Percentiles rank a stretch among this genome's conserved stretches.
These are phyloP conservation scores for Ganaspis brasiliensis DNA, from an alignment of 2,888 invertebrate genomes.

Conservation along the genomic window DNA sequence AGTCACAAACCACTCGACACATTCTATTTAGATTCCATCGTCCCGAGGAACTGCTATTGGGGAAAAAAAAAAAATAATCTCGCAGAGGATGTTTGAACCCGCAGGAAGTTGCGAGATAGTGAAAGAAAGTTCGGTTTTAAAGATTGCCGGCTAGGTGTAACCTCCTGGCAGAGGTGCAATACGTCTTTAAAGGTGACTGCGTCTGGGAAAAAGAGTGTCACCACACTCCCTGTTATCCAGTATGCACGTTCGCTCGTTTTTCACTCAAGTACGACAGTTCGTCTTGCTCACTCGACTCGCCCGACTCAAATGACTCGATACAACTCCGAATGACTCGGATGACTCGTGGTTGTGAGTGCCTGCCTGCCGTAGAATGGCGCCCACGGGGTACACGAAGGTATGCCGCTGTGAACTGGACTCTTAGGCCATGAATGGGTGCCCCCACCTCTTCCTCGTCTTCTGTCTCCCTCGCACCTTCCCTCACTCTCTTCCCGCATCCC, in stretches of 20 bases:
- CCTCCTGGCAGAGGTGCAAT: too few species aligned
- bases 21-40: too few species aligned
- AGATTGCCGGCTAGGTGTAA: too few species aligned
- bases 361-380: slow-evolving; percentile 73
- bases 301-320: slow-evolving; percentile 57
- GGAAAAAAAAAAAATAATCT: not conserved
- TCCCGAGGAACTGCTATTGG: too few species aligned
- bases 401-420: slow-evolving; percentile 77
- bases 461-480: slow-evolving; percentile 51
- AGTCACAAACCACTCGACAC: not conserved
- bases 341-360: slow-evolving; percentile 68
- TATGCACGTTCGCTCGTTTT: not conserved
- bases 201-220: not conserved
- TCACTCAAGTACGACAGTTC: not conserved
- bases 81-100: too few species aligned
- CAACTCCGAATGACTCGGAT: slow-evolving; percentile 63
- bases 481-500: slow-evolving; percentile 53
- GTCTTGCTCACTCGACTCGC: slow-evolving; percentile 45
- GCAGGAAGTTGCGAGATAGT: too few species aligned
- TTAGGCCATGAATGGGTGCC: slow-evolving; percentile 79
- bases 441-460: slow-evolving; percentile 65
- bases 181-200: too few species aligned
- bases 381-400: slow-evolving; percentile 76
- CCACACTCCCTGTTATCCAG: not conserved
- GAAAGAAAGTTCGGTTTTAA: too few species aligned